phyloP scores from a whole-genome alignment of 2,113 vertebrate genomes.

The Hippocampus abdominalis region DNA sequence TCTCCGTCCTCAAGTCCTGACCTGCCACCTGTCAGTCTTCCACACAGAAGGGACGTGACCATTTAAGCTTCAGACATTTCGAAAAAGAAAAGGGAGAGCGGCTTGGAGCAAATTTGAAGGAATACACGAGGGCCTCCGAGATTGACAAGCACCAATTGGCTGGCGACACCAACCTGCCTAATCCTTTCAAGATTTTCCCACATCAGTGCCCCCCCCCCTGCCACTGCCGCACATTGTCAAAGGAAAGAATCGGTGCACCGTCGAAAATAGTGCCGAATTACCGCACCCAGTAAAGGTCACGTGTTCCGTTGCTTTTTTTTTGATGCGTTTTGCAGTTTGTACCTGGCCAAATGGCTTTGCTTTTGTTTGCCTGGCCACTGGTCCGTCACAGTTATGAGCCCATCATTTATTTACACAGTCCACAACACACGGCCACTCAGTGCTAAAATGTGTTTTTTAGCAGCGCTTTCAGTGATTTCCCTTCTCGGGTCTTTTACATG shows the following conservation, averaged over 20 bases:
- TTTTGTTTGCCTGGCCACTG: slow-evolving; percentile 52
- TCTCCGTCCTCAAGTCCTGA: slow-evolving; percentile 57
- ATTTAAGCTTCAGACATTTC: slow-evolving; percentile 59
- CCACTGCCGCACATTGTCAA: slow-evolving; percentile 66
- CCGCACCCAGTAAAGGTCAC: slow-evolving; percentile 37
- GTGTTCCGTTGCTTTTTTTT: slow-evolving; percentile 48
- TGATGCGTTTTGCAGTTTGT: slow-evolving; percentile 46
- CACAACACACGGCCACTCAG: slow-evolving; percentile 53
- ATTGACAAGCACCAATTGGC: slow-evolving; percentile 78
- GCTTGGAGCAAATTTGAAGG: slow-evolving; percentile 40
- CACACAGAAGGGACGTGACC: slow-evolving; percentile 56
- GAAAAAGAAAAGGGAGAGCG: slow-evolving; percentile 31
- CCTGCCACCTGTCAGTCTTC: slow-evolving; percentile 68
- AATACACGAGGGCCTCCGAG: slow-evolving; percentile 57
- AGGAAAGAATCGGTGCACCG: slow-evolving; percentile 60
- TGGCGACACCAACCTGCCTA: slow-evolving; percentile 67
- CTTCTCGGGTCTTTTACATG: slow-evolving; percentile 48
- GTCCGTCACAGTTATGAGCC: slow-evolving; percentile 59
- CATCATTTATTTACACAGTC: slow-evolving; percentile 75
- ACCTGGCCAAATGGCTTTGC: slow-evolving; percentile 28
- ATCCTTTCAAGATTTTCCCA: slow-evolving; percentile 76
- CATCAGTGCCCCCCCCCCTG: slow-evolving; percentile 68
- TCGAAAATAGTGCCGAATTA: slow-evolving; percentile 58
- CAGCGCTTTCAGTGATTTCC: slow-evolving; percentile 55
- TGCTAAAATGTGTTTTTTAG: slow-evolving; percentile 77